Conservation (phyloP, 2,797 vertebrate genomes). For the Esox masquinongy region DNA sequence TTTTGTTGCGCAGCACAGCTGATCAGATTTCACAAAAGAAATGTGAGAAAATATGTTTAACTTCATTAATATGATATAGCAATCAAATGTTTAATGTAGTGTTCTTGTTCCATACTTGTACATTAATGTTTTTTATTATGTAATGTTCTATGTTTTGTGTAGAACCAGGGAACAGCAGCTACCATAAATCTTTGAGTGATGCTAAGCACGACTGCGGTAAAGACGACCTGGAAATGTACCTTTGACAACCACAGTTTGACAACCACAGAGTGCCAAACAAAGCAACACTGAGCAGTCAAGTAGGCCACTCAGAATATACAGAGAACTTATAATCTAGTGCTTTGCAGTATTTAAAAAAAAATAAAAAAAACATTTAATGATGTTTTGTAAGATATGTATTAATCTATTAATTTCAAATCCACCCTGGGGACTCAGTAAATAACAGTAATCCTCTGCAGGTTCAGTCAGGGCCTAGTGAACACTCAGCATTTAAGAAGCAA, state of each 20-base stretch:
- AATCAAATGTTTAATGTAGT: not conserved
- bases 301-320: no score
- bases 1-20: not conserved
- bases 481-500: conserved; percentile 44
- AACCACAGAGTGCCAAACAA: no score
- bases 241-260: no score
- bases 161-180: no score
- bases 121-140: no score
- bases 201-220: not conserved
- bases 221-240: not conserved
- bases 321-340: no score
- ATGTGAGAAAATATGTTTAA: not conserved
- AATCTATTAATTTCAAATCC: not conserved
- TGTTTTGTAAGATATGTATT: not conserved
- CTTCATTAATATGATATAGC: not conserved
- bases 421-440: not conserved
- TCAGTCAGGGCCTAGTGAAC: conserved; percentile 6
- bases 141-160: no score
- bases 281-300: no score
- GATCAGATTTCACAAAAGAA: not conserved
- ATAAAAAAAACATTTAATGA: not conserved
- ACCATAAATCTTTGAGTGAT: no score
- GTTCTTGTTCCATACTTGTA: no score
- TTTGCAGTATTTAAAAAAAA: not conserved
- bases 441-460: conserved; percentile 12